Evolutionary conservation across 2,113 vertebrate species (phyloP), one percentile per base, ranked within the genome.

Genomic region (Tupaia chinensis): DNA sequence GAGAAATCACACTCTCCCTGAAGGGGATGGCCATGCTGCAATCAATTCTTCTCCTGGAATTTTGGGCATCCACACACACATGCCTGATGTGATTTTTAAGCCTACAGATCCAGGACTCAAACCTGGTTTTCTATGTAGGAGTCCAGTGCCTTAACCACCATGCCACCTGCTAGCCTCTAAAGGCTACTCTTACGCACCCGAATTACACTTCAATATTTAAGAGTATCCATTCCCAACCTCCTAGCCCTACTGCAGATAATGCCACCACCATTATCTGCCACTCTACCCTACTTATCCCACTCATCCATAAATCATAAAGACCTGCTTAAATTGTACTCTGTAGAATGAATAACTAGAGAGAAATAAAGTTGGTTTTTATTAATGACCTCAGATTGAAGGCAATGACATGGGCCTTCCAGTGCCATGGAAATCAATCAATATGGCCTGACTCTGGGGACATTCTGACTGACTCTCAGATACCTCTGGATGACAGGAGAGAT

Each of bases 311-410:
- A 94, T 96, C 87, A 94, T 85, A 89, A 91, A 96, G 58, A 73
- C 54, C 97, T 79, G 92, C 91, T 96, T 79, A 95, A 97, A 96
- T 90, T 97, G 72, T 95, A 95, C 98, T 94, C 97, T 97, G 84
- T 97, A 96, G 96, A 81, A 89, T 97, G 92, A 89, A 93, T 97
- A 98, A 98, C 89, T 78, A 91, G 93, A 97, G n/a, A 98, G 74
- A 98, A 98, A 97, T 95, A 61, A 98, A 96, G 96, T 97, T 89
- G 70, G 95, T 97, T 97, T 97, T 94, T 98, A 97, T 97, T 98
- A 97, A 95, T 95, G 91, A 97, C 98, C 97, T 93, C 82, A 98
- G 94, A 97, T 95, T 93, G 94, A 94, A 95, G 93, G 89, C 97
- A 98, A 95, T 97, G 97, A 92, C 95, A 97, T 89, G 96, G 96